Evolutionary conservation across 2,888 invertebrate species (phyloP).

Genomic region (Drosophila pseudotakahashii): DNA sequence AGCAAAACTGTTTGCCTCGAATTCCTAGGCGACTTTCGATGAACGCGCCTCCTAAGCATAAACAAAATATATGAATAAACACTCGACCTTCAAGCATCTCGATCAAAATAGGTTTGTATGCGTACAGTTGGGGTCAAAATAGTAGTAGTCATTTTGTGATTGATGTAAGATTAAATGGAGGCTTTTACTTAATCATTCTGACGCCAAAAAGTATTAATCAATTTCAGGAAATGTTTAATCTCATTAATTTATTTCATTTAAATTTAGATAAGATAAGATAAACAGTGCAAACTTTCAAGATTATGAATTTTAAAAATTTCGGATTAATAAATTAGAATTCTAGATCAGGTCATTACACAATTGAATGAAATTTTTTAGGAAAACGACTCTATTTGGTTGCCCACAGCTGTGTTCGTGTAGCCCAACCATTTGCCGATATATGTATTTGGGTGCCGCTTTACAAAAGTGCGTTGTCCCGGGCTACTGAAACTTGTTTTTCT

Average conservation of each 20-base stretch:
- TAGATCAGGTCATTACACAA: too few relatives aligned
- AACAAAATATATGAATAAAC: conserved; percentile 35
- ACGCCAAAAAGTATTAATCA: not conserved
- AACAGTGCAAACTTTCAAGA: not conserved
- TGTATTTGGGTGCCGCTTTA: conserved; percentile 27
- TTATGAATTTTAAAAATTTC: too few relatives aligned
- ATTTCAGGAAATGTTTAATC: not conserved
- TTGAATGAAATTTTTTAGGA: not conserved
- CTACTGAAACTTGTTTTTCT: conserved; percentile 32
- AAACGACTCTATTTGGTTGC: not conserved
- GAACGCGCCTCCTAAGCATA: conserved; percentile 34
- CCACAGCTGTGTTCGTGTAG: conserved; percentile 3
- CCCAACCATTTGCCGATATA: conserved; percentile 19
- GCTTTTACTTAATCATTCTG: not conserved
- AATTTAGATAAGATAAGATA: not conserved
- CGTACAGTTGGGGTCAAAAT: conserved; percentile 2
- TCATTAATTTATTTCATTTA: not conserved
- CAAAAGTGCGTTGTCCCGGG: conserved; percentile 38
- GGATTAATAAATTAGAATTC: too few relatives aligned
- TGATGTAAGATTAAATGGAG: not conserved
- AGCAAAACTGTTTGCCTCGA: conserved; percentile 29
- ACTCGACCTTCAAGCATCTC: conserved; percentile 46
- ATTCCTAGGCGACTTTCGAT: conserved; percentile 30
- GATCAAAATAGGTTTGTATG: conserved; percentile 27
- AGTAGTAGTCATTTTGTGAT: not conserved